phyloP scores from a whole-genome alignment of 2,113 vertebrate genomes.

The Nymphicus hollandicus region DNA sequence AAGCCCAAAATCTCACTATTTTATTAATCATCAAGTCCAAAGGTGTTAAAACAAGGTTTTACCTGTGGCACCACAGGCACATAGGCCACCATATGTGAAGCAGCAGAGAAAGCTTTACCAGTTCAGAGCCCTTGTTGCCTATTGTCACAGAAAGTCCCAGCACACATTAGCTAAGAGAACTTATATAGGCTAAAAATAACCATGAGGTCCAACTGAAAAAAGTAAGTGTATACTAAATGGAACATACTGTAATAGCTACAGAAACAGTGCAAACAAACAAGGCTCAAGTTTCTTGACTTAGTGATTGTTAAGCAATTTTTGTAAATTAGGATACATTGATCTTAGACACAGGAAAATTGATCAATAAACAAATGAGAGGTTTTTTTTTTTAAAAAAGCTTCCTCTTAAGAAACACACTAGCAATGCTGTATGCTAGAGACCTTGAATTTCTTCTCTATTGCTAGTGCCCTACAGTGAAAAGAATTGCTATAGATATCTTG shows the following conservation, averaged over 20 bases:
- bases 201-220: background rate
- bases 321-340: background rate
- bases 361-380: background rate
- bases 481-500: background rate
- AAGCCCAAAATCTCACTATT: background rate
- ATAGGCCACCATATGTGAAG: background rate
- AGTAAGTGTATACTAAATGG: background rate
- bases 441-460: background rate
- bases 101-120: background rate
- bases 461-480: background rate
- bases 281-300: background rate
- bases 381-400: background rate
- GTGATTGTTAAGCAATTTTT: background rate
- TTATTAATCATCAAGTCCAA: background rate
- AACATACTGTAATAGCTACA: background rate
- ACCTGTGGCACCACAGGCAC: background rate
- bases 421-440: background rate
- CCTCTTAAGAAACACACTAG: background rate
- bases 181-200: background rate
- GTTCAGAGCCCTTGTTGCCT: background rate
- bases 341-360: background rate
- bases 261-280: background rate
- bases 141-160: background rate
- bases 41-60: background rate
- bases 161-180: background rate